Evolutionary conservation across 2,888 invertebrate genomes (phyloP).

Genomic region (Agonopterix arenella): DNA sequence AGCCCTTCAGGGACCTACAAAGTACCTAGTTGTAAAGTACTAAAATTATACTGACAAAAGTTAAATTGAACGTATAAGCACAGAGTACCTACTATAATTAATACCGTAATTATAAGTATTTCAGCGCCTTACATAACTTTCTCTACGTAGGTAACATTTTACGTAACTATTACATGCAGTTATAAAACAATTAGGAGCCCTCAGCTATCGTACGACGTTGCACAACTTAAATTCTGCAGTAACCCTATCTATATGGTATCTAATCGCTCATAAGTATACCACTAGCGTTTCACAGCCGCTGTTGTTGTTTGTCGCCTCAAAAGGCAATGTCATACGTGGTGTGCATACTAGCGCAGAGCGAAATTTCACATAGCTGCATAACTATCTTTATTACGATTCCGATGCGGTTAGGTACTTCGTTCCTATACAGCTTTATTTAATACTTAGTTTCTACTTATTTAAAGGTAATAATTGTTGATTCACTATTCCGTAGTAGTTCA

Average conservation of each 20-base stretch:
- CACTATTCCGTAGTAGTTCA: too few relatives aligned
- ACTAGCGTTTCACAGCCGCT: conserved; percentile 41
- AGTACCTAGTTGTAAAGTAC: too few relatives aligned
- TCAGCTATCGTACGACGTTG: conserved; percentile 3
- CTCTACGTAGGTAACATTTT: background rate
- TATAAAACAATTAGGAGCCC: conserved; percentile 1
- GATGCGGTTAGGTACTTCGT: background rate
- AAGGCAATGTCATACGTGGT: conserved; percentile 28
- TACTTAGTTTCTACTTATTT: too few relatives aligned
- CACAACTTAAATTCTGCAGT: conserved; percentile 3
- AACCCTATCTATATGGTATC: conserved; percentile 3
- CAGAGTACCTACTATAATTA: too few relatives aligned
- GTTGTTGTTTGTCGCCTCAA: conserved; percentile 34
- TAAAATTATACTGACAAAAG: too few relatives aligned
- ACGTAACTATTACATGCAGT: conserved; percentile 2
- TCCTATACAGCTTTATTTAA: background rate
- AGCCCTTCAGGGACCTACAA: too few relatives aligned
- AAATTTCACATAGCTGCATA: conserved; percentile 41
- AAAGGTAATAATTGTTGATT: too few relatives aligned
- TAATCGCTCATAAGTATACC: conserved; percentile 40
- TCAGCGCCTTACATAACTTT: background rate
- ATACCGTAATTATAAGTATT: too few relatives aligned
- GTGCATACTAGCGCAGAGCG: conserved; percentile 41
- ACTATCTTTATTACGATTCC: background rate
- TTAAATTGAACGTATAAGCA: too few relatives aligned